Percentiles rank a stretch among this genome's conserved stretches.
These are phyloP conservation scores for Labroides dimidiatus DNA, from an alignment of 2,797 vertebrate species.

Conservation along the genomic window DNA sequence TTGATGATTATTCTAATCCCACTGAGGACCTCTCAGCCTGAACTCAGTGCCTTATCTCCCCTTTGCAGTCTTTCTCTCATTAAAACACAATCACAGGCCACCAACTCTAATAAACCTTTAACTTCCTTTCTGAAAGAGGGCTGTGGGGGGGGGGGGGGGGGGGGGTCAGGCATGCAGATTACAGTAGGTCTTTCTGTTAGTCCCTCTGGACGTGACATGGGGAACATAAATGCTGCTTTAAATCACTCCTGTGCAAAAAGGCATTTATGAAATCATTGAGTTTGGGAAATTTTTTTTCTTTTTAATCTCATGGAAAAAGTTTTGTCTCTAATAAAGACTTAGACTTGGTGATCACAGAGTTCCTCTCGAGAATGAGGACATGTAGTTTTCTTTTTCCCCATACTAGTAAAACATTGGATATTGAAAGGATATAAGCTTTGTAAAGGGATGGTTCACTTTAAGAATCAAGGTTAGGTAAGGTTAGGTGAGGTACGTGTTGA, in stretches of 20 bases:
- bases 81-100: constrained; percentile 93
- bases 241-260: constrained; percentile 61
- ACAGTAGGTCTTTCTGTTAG: constrained; percentile 73
- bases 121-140: constrained; percentile 77
- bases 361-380: constrained; percentile 36
- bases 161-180: constrained; percentile 77
- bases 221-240: constrained; percentile 58
- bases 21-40: constrained; percentile 82
- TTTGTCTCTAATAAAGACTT: constrained; percentile 64
- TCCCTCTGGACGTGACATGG: constrained; percentile 66
- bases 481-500: too few species aligned
- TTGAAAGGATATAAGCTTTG: too few species aligned
- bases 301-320: constrained; percentile 54
- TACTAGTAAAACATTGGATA: constrained; percentile 24
- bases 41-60: constrained; percentile 87
- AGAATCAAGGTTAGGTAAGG: too few species aligned
- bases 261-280: constrained; percentile 56
- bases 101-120: constrained; percentile 92
- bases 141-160: constrained; percentile 4
- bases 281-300: constrained; percentile 40
- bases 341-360: constrained; percentile 52
- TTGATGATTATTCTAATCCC: constrained; percentile 88
- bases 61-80: constrained; percentile 89
- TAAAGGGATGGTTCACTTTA: too few species aligned
- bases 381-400: constrained; percentile 39